These are phyloP conservation scores for Psammodynastes pulverulentus DNA, from an alignment of 2,113 vertebrate species.

Conservation along the genomic window DNA sequence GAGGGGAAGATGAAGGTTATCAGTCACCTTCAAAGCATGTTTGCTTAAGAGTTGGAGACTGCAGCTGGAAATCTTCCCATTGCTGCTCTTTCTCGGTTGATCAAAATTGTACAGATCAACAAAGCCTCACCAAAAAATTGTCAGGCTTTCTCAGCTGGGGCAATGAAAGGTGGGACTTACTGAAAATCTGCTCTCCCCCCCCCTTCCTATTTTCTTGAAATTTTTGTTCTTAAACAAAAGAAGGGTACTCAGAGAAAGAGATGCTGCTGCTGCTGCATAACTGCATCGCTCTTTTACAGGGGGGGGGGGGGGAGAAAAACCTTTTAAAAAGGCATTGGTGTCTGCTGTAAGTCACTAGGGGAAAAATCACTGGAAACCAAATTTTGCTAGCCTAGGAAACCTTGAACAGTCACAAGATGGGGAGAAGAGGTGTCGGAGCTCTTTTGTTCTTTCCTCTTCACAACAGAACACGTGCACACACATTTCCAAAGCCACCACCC, in stretches of 20 bases:
- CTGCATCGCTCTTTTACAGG: neutral
- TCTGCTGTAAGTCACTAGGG: neutral
- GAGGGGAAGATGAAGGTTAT: neutral
- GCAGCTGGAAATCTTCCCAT: constrained; percentile 15
- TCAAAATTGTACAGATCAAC: constrained; percentile 24
- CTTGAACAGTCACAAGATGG: neutral
- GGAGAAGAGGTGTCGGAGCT: too few relatives aligned
- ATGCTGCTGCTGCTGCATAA: neutral
- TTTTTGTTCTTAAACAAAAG: constrained; percentile 58
- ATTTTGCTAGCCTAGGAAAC: neutral
- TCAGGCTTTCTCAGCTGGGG: neutral
- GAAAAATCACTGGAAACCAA: neutral
- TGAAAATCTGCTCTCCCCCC: constrained; percentile 10
- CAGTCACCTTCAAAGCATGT: neutral
- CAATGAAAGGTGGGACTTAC: neutral
- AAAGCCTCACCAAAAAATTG: neutral
- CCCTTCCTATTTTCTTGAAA: constrained; percentile 37
- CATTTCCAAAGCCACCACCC: neutral
- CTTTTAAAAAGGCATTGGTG: neutral
- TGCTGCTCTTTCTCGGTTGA: neutral
- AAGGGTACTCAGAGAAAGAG: neutral
- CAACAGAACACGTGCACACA: neutral
- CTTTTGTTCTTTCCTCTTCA: neutral
- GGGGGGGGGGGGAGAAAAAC: too few relatives aligned
- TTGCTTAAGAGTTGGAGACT: neutral